phyloP scores from a whole-genome alignment of 2,113 vertebrate species.

The Lamprotornis superbus region DNA sequence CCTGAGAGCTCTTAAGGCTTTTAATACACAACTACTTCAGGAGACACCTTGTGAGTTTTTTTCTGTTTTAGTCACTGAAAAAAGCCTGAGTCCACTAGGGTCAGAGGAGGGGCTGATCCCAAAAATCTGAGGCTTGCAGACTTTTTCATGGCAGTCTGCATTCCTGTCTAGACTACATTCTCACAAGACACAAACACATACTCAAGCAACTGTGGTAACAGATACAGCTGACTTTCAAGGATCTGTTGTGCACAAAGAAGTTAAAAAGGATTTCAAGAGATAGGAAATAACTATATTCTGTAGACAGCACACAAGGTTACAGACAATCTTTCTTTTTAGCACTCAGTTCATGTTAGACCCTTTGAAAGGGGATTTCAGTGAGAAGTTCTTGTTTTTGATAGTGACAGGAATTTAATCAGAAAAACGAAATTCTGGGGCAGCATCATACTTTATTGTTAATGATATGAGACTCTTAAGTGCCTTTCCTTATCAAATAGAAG shows the following conservation, averaged over 20 bases:
- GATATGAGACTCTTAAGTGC: background rate
- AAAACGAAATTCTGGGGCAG: background rate
- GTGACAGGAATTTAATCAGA: background rate
- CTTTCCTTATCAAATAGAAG: conserved; percentile 10
- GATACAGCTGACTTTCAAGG: background rate
- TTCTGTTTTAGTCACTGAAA: background rate
- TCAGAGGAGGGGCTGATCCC: background rate
- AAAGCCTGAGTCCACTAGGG: background rate
- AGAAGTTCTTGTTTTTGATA: background rate
- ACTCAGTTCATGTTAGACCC: background rate
- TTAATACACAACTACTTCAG: background rate
- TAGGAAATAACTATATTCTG: background rate
- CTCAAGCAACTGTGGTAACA: background rate
- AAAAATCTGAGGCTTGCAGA: background rate
- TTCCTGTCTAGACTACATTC: background rate
- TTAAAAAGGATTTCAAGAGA: background rate
- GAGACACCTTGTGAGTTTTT: background rate
- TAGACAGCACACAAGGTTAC: background rate
- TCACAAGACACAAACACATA: background rate
- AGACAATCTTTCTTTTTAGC: background rate
- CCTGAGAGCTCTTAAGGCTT: background rate
- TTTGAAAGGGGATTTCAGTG: background rate
- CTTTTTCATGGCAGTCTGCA: background rate
- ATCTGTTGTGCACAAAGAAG: background rate
- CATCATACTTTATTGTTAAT: background rate